Evolutionary conservation across 2,888 invertebrate species (phyloP).

Genomic region (Drosophila peninsularis): DNA sequence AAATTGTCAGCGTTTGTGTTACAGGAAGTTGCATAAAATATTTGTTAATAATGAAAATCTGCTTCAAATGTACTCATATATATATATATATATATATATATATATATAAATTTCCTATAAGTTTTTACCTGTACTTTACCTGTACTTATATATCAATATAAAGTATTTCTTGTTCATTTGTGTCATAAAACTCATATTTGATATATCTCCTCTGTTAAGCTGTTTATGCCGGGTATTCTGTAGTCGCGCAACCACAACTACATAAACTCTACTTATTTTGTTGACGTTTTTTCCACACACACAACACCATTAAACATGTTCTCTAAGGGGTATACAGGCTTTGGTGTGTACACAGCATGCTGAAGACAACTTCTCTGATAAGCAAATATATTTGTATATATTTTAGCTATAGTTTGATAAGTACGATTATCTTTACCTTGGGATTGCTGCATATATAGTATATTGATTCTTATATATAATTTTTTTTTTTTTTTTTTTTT

Average conservation of each 20-base stretch:
- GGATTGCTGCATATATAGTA: neutral
- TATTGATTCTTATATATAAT: neutral
- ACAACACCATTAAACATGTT: neutral
- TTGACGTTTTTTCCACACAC: neutral
- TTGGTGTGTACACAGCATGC: neutral
- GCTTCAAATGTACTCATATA: no score
- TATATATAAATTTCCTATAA: neutral
- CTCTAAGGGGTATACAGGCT: neutral
- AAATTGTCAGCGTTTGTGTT: constrained; percentile 11
- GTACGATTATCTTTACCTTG: neutral
- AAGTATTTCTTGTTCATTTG: neutral
- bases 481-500: no score
- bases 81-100: neutral
- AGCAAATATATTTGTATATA: neutral
- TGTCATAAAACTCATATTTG: neutral
- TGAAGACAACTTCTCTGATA: neutral
- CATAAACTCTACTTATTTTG: neutral
- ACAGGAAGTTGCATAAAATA: neutral
- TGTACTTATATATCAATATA: neutral
- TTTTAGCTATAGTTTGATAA: neutral
- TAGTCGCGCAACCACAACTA: neutral
- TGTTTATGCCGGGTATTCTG: neutral
- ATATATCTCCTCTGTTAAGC: neutral
- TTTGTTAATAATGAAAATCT: neutral
- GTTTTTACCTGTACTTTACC: neutral